These are phyloP conservation scores for Amphiprion ocellaris DNA, from an alignment of 2,113 vertebrate species.

Conservation along the genomic window DNA sequence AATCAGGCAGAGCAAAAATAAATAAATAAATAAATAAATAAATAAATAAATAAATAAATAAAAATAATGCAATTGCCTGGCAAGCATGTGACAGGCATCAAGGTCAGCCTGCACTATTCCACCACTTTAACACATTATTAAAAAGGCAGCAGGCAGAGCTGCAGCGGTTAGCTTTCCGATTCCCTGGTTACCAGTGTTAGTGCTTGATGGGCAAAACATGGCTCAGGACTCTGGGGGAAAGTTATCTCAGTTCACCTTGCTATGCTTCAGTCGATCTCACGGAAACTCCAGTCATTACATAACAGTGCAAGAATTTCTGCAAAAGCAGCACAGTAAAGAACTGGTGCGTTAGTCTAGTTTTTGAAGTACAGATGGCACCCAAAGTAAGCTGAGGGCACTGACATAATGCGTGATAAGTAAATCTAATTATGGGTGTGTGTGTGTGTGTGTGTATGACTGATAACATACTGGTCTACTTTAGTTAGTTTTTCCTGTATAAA, in stretches of 20 bases:
- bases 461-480: neutral
- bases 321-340: neutral
- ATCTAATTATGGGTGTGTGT: neutral
- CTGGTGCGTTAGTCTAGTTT: rapidly evolving
- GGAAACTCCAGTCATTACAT: neutral
- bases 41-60: too few relatives aligned
- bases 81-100: conserved; percentile 32
- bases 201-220: conserved; percentile 19
- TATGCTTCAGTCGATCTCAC: neutral
- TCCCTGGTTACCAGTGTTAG: conserved; percentile 13
- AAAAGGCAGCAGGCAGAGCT: conserved; percentile 21
- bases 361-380: neutral
- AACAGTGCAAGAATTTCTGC: neutral
- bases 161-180: conserved; percentile 17
- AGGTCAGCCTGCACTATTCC: conserved; percentile 33
- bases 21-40: too few relatives aligned
- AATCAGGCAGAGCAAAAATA: neutral
- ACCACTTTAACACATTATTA: conserved; percentile 8
- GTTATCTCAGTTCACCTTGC: conserved; percentile 26
- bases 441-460: neutral
- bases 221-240: conserved; percentile 5
- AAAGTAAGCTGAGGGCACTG: neutral
- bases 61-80: neutral
- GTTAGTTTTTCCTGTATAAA: neutral
- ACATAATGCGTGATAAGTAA: neutral